Evolutionary conservation across 2,888 invertebrate species (phyloP), one percentile per base, ranked within the genome.

Genomic region (Dioctria rufipes): DNA sequence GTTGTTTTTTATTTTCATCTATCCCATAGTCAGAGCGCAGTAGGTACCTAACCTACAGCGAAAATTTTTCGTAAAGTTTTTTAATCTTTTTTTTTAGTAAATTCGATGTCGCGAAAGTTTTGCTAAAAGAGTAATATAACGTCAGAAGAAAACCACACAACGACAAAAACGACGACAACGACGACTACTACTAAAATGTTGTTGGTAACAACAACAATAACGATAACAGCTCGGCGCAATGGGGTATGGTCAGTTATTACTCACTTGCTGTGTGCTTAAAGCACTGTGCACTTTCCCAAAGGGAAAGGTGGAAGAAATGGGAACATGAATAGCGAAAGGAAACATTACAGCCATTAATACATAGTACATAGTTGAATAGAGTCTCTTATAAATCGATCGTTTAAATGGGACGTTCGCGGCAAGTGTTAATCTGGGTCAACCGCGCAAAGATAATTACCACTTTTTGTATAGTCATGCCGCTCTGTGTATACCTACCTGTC

Each of bases 271-370:
- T 25, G 25, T 25, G n/a, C n/a, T 75, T 60, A 75, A 25, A 25
- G 25, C 25, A 60, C 73, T 60, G 39, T 75, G 40, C 42, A 60
- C 73, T 75, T 75, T 75, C 73, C 49, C 73, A 75, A 75, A 75
- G 58, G 73, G 60, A 75, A 75, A 75, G 73, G 73, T 58, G 60
- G 42, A 13, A 40, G 37, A 58, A n/a, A 58, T n/a, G n/a, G 73
- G 37, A 25, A 25, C 43, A 60, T 60, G 60, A 49, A n/a, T 40
- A 60, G 58, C 42, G 73, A 75, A 60, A 75, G 73, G 73, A 58
- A 42, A 75, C 73, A 75, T 75, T 73, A 60, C 58, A n/a, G 13
- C 42, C 25, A 73, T 60, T 60, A 60, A 43, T 25, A 25, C 25
- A 0, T n/a, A n/a, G n/a, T 25, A 25, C 25, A 25, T 25, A 39